A percentile compares a stretch with the other conserved stretches of the same genome.
Conservation (phyloP, 2,113 vertebrate genomes). For the Lophotis ruficrista region DNA sequence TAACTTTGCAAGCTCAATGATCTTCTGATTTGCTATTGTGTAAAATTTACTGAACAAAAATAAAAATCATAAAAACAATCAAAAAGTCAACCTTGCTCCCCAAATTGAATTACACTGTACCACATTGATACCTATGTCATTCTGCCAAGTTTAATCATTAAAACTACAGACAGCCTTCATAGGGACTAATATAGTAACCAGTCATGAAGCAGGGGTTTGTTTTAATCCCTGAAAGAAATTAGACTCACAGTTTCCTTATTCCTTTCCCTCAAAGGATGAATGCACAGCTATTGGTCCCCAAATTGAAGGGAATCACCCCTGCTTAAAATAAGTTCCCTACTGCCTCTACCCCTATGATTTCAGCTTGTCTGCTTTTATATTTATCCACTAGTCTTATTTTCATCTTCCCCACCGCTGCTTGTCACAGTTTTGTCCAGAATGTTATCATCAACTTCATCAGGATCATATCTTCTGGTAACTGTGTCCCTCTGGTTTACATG, state of each 20-base stretch:
- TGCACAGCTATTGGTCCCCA: fast-evolving
- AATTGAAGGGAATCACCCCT: fast-evolving
- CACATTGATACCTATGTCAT: not conserved
- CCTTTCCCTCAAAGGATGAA: not conserved
- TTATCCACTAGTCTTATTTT: not conserved
- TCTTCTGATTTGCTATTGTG: not conserved
- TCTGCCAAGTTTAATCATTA: not conserved
- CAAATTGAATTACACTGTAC: not conserved
- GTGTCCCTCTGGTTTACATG: fast-evolving
- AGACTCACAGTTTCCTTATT: fast-evolving
- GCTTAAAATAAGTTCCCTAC: not conserved
- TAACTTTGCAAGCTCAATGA: not conserved
- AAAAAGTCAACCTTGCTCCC: fast-evolving
- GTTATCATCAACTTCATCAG: not conserved
- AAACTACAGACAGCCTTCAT: not conserved
- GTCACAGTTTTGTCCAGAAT: not conserved
- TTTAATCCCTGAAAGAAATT: not conserved
- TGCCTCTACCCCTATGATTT: fast-evolving
- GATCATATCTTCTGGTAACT: not conserved
- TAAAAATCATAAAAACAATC: not conserved
- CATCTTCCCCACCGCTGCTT: not conserved
- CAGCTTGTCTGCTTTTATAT: not conserved
- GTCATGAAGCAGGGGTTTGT: not conserved
- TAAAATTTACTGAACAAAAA: not conserved
- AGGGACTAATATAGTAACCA: not conserved